A percentile compares a stretch with the other conserved stretches of the same genome.
phyloP scores from a whole-genome alignment of 2,888 invertebrate species.

The Melanostoma mellinum region DNA sequence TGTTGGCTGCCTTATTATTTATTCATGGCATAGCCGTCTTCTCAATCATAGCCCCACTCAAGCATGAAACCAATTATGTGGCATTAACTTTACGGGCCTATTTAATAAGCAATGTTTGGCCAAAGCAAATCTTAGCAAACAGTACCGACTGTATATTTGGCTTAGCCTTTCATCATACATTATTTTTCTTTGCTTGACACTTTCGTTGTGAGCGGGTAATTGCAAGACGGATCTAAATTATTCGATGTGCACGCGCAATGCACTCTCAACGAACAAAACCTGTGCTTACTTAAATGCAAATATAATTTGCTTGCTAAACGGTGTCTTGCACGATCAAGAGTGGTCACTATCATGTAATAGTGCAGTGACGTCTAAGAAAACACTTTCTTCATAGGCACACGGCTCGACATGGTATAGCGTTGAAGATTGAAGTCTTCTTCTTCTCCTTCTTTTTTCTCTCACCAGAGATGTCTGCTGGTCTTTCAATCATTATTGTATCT shows the following conservation, averaged over 20 bases:
- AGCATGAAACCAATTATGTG: conserved; percentile 66
- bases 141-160: conserved; percentile 4
- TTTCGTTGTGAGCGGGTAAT: conserved; percentile 30
- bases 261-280: conserved; percentile 32
- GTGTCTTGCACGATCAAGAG: conserved; percentile 42
- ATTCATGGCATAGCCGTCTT: conserved; percentile 10
- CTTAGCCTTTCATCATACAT: conserved; percentile 42
- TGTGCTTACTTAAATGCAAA: conserved; percentile 43
- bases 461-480: conserved; percentile 9
- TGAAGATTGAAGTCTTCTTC: neutral
- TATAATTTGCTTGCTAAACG: conserved; percentile 43
- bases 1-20: conserved; percentile 38
- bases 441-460: conserved; percentile 3
- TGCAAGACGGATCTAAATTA: conserved; percentile 51
- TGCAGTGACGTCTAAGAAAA: conserved; percentile 43
- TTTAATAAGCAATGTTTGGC: conserved; percentile 24
- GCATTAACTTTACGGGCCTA: conserved; percentile 50
- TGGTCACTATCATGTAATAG: conserved; percentile 41
- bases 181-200: conserved; percentile 11
- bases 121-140: conserved; percentile 31
- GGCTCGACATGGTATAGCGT: neutral
- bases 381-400: conserved; percentile 37
- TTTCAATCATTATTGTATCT: conserved; percentile 1
- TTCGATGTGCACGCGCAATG: conserved; percentile 17
- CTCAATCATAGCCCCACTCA: conserved; percentile 20